Conservation (phyloP, 2,888 invertebrate genomes). For the Germaria angustata region DNA sequence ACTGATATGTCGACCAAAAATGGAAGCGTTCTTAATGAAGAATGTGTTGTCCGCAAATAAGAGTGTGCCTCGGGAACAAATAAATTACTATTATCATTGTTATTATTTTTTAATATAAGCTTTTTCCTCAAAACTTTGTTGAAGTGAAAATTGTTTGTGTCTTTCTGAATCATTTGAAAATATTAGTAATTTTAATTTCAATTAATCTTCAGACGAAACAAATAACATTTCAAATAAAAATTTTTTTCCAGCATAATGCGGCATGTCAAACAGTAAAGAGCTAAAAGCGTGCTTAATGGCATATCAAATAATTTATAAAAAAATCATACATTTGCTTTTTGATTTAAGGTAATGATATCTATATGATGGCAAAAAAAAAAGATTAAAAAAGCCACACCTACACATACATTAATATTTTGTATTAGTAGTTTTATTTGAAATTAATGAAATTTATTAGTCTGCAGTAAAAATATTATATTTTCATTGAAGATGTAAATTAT, state of each 20-base stretch:
- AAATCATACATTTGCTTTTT: conserved; percentile 1
- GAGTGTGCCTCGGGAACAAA: too few species aligned
- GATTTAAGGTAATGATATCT: conserved; percentile 11
- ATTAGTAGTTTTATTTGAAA: not conserved
- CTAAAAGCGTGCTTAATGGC: conserved; percentile 27
- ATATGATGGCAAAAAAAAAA: not conserved
- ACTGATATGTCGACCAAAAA: too few species aligned
- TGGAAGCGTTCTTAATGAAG: too few species aligned
- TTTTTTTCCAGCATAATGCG: conserved; percentile 7
- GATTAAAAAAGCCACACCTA: conserved; percentile 5
- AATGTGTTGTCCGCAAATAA: too few species aligned
- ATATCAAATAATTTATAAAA: conserved; percentile 44
- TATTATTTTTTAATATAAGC: too few species aligned
- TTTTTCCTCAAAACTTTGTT: not conserved
- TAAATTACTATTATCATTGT: too few species aligned
- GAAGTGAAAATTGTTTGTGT: not conserved
- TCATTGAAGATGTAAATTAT: conserved; percentile 1
- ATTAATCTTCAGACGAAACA: conserved; percentile 46
- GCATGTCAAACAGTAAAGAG: not conserved
- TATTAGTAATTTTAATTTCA: conserved; percentile 43
- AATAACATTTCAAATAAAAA: conserved; percentile 48
- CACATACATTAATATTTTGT: not conserved
- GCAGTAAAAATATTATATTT: not conserved
- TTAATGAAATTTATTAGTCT: not conserved
- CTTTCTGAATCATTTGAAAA: not conserved